These are phyloP conservation scores for Colinus virginianus DNA, from an alignment of 2,113 vertebrate species.

Conservation along the genomic window DNA sequence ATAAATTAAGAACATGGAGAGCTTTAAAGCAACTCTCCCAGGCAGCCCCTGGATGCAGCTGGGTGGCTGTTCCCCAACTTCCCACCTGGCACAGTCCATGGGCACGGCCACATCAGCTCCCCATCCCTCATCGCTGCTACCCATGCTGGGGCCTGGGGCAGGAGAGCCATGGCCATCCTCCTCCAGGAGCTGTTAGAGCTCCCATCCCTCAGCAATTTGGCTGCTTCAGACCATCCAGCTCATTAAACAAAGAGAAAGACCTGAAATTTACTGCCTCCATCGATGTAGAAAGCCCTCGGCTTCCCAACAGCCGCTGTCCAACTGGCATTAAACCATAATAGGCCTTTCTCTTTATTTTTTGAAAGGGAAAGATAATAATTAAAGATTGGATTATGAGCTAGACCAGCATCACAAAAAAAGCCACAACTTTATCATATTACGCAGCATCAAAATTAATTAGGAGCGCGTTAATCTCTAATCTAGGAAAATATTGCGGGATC, in stretches of 20 bases:
- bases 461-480: constrained; percentile 69
- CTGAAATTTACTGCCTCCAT: constrained; percentile 20
- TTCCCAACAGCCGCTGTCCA: background rate
- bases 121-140: background rate
- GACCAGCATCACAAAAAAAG: constrained; percentile 27
- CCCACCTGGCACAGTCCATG: background rate
- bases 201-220: constrained; percentile 4
- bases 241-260: constrained; percentile 58
- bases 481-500: constrained; percentile 61
- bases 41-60: constrained; percentile 13
- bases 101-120: background rate
- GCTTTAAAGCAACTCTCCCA: background rate
- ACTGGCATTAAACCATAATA: background rate
- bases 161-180: background rate
- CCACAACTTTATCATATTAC: constrained; percentile 44
- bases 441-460: constrained; percentile 71
- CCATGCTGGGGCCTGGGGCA: rapidly evolving
- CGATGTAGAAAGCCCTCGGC: constrained; percentile 9
- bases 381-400: constrained; percentile 52
- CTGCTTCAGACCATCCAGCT: constrained; percentile 54
- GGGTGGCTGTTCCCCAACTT: background rate
- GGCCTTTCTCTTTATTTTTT: background rate
- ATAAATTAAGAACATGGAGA: constrained; percentile 64
- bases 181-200: background rate
- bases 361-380: constrained; percentile 31